Base-by-base conservation (phyloP, 2,888 invertebrate genomes). In the Furcula furcula region DNA sequence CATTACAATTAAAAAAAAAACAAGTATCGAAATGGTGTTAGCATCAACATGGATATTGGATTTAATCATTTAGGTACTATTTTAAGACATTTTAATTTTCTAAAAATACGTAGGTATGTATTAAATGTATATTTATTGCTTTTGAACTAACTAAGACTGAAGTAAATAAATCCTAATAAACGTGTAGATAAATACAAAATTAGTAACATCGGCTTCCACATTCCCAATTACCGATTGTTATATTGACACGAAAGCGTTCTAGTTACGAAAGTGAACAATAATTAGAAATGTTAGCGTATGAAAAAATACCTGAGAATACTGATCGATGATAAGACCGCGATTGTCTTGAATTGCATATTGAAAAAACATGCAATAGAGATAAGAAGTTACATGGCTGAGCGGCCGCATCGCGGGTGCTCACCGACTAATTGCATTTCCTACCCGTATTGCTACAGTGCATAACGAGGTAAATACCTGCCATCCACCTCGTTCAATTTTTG, bases 281-380 rank as follows among this genome's bases (percentile, higher is more conserved):
- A 87, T 86, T 87, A 86, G 73, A 83, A 76, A 66, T 70, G 76
- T 75, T 73, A 63, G 68, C 75, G 78, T 77, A 76, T 76, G 69
- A 81, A 84, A 85, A 83, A 86, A 85, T 78, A 78, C 75, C 80
- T 82, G 87, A 82, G 87, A 87, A 87, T 84, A 75, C 77, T 63
- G 87, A 87, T 87, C 76, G 72, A 52, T 76, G 86, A 87, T 84
- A 86, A 78, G 70, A 50, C 58, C 45, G 68, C 77, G 85, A 86
- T 87, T 86, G 87, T 84, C 76, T 83, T 45, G 74, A 73, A 79
- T 85, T 85, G 83, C 85, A 85, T 87, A 87, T 85, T 83, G 85
- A 88, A 87, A 88, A 88, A 86, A 78, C 88, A 87, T 86, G 87
- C 87, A 87, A 87, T 68, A 71, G 74, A 86, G 87, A 88, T 88